Evolutionary conservation across 92 coral and sea anemone species (phyloP).

Genomic region (Phenganax subtilis): DNA sequence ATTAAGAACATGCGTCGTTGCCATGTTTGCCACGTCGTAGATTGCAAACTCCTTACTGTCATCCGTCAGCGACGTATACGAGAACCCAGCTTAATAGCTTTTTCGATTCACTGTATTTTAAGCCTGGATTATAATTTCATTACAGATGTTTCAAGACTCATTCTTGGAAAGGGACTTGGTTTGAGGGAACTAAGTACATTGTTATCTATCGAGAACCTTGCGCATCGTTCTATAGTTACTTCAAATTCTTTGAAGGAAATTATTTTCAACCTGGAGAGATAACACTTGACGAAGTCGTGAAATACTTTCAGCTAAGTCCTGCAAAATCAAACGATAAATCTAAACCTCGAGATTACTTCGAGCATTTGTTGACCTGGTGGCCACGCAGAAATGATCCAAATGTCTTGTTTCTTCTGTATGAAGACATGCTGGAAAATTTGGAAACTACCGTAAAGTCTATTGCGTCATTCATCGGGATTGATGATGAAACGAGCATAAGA

Average conservation of each 20-base stretch:
- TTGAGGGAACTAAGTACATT: slow-evolving; percentile 23
- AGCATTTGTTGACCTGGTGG: slow-evolving; percentile 56
- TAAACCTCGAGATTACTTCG: slow-evolving; percentile 29
- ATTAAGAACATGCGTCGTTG: too few species aligned
- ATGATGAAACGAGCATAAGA: slow-evolving; percentile 14
- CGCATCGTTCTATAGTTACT: slow-evolving; percentile 9
- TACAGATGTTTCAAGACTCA: slow-evolving; percentile 27
- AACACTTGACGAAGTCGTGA: slow-evolving; percentile 7
- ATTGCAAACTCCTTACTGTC: too few species aligned
- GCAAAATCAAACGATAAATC: slow-evolving; percentile 33
- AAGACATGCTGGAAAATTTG: slow-evolving; percentile 49
- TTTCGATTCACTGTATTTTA: too few species aligned
- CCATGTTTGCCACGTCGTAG: too few species aligned
- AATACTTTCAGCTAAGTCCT: background rate
- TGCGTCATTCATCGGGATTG: slow-evolving; percentile 15
- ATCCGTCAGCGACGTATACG: too few species aligned
- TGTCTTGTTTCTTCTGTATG: slow-evolving; percentile 49
- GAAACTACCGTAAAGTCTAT: slow-evolving; percentile 5
- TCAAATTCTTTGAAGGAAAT: slow-evolving; percentile 5
- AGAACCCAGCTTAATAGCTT: too few species aligned
- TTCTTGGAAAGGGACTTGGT: slow-evolving; percentile 5
- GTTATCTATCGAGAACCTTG: slow-evolving; percentile 30
- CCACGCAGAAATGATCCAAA: slow-evolving; percentile 37
- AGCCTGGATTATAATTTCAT: too few species aligned
- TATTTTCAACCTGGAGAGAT: slow-evolving; percentile 30